Evolutionary conservation across 2,113 vertebrate species (phyloP).

Genomic region (Haplotaxodon microlepis): DNA sequence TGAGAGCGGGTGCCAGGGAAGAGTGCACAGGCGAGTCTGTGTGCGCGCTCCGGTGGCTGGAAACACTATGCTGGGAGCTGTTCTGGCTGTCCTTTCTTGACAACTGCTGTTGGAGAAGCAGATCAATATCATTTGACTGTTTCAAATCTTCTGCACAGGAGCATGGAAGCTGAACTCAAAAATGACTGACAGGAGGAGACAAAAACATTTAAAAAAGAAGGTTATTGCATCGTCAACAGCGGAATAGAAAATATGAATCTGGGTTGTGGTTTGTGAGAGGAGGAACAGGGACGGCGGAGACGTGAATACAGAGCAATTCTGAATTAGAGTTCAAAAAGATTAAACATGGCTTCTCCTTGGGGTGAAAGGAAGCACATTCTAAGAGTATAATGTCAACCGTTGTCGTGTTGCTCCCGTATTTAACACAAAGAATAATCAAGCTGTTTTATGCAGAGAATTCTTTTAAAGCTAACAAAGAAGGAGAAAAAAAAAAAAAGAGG

Average conservation of each 20-base stretch:
- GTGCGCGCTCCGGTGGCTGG: conserved; percentile 90
- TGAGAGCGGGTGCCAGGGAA: conserved; percentile 71
- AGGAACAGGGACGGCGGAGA: neutral
- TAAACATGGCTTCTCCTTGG: neutral
- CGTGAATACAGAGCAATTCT: neutral
- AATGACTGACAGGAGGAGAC: neutral
- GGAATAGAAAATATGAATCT: neutral
- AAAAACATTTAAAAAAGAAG: neutral
- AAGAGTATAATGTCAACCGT: neutral
- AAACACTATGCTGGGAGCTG: conserved; percentile 92
- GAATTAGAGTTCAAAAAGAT: neutral
- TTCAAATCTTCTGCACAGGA: neutral
- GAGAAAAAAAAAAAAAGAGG: neutral
- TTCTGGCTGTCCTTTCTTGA: conserved; percentile 98
- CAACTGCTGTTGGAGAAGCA: conserved; percentile 80
- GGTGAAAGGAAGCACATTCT: neutral
- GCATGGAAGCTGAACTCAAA: neutral
- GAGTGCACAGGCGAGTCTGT: conserved; percentile 84
- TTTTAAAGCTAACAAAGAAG: neutral
- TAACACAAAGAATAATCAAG: conserved; percentile 8
- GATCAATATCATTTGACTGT: neutral
- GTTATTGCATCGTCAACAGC: neutral
- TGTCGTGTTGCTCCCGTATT: neutral
- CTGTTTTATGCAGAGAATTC: neutral
- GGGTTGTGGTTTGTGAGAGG: neutral